phyloP scores from a whole-genome alignment of 1,140 invertebrate genomes.

The Macrosteles quadrilineatus region DNA sequence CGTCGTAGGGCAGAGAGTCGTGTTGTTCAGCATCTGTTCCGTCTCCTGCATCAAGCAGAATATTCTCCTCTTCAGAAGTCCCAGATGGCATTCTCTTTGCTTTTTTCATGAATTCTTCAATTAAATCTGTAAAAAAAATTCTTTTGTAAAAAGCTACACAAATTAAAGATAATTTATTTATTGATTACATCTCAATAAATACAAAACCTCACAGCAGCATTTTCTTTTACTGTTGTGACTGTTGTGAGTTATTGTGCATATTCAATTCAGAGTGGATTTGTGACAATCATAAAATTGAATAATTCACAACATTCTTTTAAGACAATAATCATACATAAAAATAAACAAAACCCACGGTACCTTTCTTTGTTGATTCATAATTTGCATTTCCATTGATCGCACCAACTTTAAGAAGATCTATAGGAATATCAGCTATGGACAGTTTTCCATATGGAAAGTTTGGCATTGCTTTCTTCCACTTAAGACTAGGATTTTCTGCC shows the following conservation, averaged over 20 bases:
- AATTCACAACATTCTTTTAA: too few relatives aligned
- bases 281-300: too few relatives aligned
- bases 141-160: slow-evolving; percentile 51
- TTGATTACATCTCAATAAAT: slow-evolving; percentile 46
- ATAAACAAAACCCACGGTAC: too few relatives aligned
- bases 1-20: slow-evolving; percentile 63
- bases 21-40: slow-evolving; percentile 66
- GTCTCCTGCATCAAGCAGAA: slow-evolving; percentile 54
- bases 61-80: slow-evolving; percentile 56
- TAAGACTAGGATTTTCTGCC: slow-evolving; percentile 56
- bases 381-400: slow-evolving; percentile 6
- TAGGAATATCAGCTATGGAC: slow-evolving; percentile 45
- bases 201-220: too few relatives aligned
- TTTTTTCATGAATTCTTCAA: slow-evolving; percentile 13
- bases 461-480: slow-evolving; percentile 71
- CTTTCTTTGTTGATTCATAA: slow-evolving; percentile 9
- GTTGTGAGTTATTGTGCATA: too few relatives aligned
- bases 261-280: too few relatives aligned
- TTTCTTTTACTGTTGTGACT: too few relatives aligned
- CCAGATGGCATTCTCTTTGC: slow-evolving; percentile 49
- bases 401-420: neutral
- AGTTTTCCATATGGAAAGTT: slow-evolving; percentile 42
- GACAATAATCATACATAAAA: too few relatives aligned
- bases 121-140: slow-evolving; percentile 57
- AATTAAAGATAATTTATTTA: slow-evolving; percentile 64